Evolutionary conservation across 2,888 invertebrate genomes (phyloP).

Genomic region (Seira sanloemensis): DNA sequence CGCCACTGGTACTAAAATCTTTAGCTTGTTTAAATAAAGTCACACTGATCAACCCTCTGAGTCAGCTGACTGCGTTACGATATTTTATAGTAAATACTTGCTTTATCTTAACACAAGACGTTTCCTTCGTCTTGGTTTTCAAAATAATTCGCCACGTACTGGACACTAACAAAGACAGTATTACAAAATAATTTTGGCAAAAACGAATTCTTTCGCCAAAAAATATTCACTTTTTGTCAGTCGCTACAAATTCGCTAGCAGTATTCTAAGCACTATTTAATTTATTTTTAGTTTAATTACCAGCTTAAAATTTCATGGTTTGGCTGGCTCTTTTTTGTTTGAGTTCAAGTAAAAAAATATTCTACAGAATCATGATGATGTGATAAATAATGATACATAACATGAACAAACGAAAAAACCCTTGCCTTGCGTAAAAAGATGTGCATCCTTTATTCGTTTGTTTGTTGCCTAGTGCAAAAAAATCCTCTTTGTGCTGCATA

Average conservation of each 20-base stretch:
- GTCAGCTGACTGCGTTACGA: conserved; percentile 14
- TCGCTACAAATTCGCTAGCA: no score
- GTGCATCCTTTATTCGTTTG: background rate
- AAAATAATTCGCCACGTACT: no score
- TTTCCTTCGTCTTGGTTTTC: no score
- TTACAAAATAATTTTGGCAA: no score
- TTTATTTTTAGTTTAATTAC: background rate
- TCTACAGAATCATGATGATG: background rate
- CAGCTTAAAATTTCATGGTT: background rate
- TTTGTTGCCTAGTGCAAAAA: background rate
- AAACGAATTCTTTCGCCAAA: no score
- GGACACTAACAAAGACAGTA: no score
- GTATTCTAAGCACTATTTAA: no score
- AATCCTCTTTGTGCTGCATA: background rate
- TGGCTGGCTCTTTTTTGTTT: background rate
- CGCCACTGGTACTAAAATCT: background rate
- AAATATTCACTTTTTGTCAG: no score
- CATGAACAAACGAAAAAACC: background rate
- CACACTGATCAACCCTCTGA: conserved; percentile 7
- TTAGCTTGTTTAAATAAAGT: background rate
- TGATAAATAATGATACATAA: background rate
- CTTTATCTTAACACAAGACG: no score
- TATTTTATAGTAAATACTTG: no score
- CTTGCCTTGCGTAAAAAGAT: background rate
- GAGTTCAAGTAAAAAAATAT: background rate